Conservation (phyloP, 64 coral and sea anemone species). For the Stylophora pistillata region DNA sequence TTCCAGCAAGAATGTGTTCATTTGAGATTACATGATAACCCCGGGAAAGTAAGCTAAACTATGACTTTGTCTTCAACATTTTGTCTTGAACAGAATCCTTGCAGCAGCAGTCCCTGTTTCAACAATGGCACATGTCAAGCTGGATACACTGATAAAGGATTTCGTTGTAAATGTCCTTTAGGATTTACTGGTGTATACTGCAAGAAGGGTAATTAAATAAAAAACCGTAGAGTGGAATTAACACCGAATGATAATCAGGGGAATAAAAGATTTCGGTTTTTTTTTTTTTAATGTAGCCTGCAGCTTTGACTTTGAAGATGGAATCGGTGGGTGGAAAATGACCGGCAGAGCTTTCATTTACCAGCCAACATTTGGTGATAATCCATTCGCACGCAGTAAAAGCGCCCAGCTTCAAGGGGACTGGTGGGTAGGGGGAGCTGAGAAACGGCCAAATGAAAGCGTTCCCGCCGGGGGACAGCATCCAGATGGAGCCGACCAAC, state of each 20-base stretch:
- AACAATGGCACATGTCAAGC: not conserved
- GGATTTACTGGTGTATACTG: not conserved
- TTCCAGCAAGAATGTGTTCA: too few species aligned
- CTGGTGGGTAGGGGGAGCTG: constrained; percentile 39
- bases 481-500: not conserved
- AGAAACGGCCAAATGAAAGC: constrained; percentile 2
- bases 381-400: not conserved
- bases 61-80: too few species aligned
- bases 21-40: too few species aligned
- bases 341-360: constrained; percentile 38
- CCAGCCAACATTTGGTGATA: constrained; percentile 44
- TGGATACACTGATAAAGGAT: not conserved
- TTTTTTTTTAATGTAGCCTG: not conserved
- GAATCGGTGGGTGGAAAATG: constrained; percentile 14
- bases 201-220: not conserved
- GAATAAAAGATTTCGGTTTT: too few species aligned
- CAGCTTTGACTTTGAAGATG: constrained; percentile 44
- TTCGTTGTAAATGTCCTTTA: not conserved
- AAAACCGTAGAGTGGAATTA: too few species aligned
- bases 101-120: not conserved
- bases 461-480: not conserved
- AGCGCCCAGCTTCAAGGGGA: constrained; percentile 15
- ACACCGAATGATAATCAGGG: too few species aligned
- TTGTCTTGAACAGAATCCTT: not conserved
- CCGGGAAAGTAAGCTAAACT: too few species aligned